These are phyloP conservation scores for Cyrtodaria siliqua DNA, from an alignment of 2,888 invertebrate species.

Conservation along the genomic window DNA sequence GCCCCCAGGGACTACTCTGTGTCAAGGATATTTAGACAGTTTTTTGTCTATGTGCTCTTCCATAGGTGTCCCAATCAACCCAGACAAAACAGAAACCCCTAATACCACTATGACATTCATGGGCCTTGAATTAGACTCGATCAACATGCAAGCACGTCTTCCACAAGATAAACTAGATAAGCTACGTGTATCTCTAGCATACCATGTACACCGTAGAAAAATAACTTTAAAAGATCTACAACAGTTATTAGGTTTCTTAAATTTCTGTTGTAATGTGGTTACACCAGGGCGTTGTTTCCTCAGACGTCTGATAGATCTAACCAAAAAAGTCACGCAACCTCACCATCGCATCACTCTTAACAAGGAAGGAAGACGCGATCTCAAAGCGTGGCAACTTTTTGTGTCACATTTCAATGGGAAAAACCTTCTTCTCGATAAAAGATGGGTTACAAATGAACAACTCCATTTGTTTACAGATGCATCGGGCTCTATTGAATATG, in stretches of 20 bases:
- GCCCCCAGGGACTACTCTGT: background rate
- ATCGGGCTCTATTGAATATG: conserved; percentile 47
- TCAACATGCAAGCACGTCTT: conserved; percentile 37
- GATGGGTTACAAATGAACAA: conserved; percentile 10
- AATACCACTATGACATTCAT: conserved; percentile 20
- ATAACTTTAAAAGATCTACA: conserved; percentile 7
- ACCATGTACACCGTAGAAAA: background rate
- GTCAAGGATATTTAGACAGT: conserved; percentile 4
- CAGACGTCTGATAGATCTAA: conserved; percentile 36
- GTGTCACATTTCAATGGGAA: conserved; percentile 50
- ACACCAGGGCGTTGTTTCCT: conserved; percentile 39
- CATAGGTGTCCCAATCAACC: conserved; percentile 35
- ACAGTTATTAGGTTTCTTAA: conserved; percentile 33
- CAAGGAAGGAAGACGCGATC: conserved; percentile 21
- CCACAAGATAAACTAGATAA: conserved; percentile 29
- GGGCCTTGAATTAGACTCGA: conserved; percentile 47
- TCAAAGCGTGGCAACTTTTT: conserved; percentile 38
- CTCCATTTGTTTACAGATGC: conserved; percentile 44
- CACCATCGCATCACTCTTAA: conserved; percentile 37
- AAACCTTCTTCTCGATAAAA: conserved; percentile 19
- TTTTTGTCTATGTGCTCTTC: conserved; percentile 9
- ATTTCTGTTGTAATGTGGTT: conserved; percentile 45
- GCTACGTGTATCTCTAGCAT: background rate
- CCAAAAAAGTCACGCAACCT: conserved; percentile 27
- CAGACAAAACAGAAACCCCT: conserved; percentile 33